Conservation (phyloP, 2,888 invertebrate genomes). For the Cylloceria caligata region DNA sequence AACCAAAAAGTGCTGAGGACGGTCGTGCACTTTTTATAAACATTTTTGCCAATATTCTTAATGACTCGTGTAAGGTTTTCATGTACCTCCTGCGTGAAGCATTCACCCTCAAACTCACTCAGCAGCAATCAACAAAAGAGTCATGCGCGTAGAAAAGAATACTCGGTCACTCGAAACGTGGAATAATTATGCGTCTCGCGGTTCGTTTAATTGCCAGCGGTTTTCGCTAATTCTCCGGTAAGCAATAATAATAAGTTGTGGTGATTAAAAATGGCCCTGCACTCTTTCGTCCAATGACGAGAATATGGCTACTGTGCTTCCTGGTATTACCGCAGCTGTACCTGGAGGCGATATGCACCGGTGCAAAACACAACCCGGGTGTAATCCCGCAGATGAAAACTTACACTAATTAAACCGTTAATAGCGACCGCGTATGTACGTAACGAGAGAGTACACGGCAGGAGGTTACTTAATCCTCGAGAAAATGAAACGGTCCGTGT, state of each 20-base stretch:
- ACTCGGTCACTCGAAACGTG: constrained; percentile 26
- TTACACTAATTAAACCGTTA: constrained; percentile 84
- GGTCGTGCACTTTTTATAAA: neutral
- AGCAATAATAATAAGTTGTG: constrained; percentile 78
- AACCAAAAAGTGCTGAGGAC: neutral
- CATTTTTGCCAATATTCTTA: neutral
- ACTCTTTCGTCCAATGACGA: constrained; percentile 49
- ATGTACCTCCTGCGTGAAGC: neutral
- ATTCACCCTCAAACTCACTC: neutral
- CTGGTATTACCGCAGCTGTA: constrained; percentile 39
- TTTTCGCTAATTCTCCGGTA: constrained; percentile 76
- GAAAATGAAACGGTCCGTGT: constrained; percentile 81
- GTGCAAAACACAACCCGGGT: constrained; percentile 56
- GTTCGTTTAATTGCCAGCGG: constrained; percentile 73
- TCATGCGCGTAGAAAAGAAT: neutral
- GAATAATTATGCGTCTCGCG: constrained; percentile 34
- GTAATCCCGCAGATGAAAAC: constrained; percentile 83
- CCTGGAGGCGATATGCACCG: constrained; percentile 31
- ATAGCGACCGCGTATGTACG: constrained; percentile 81
- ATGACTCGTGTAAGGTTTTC: neutral
- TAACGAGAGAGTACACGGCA: constrained; percentile 73
- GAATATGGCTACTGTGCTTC: constrained; percentile 62
- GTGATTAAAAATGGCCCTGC: constrained; percentile 74
- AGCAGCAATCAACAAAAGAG: neutral
- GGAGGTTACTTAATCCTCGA: constrained; percentile 82